Evolutionary conservation across 2,113 vertebrate species (phyloP), one percentile per base, ranked within the genome.

Genomic region (Crypturellus undulatus): DNA sequence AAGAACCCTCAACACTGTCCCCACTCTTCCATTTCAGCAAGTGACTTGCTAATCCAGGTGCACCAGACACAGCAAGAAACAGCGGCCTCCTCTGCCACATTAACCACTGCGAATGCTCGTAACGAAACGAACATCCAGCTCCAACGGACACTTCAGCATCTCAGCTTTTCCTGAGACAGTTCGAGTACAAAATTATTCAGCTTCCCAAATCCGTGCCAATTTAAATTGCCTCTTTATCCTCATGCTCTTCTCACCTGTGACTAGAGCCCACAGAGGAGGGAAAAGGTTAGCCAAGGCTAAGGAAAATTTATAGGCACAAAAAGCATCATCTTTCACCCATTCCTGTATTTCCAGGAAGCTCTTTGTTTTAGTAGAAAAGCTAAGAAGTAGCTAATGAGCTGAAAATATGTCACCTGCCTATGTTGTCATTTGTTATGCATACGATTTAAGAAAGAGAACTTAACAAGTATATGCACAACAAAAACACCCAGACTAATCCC

Each of bases 271-370:
- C 26, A 15, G 51, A 19, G 36, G 58, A 71, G 30, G 24, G n/a
- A 59, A 43, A n/a, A 65, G 58, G 18, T 1, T 13, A 6, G 36
- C 64, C 34, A 17, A 7, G 24, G 13, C n/a, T 84, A 34, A 4
- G 20, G n/a, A 42, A 24, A 9, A 9, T 34, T 21, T 12, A 11
- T 2, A 24, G 47, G 20, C 24, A 25, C 7, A 20, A 20, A 43
- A 8, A 16, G 9, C 0, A 0, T 3, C 6, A 4, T 3, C 34
- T 32, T 68, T 9, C 4, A 4, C 4, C 22, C 4, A 24, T 0
- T 6, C 9, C 3, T 1, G 0, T 2, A 3, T 3, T 13, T 30
- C 64, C 38, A 14, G 19, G 56, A 3, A 6, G 9, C 28, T 54
- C 49, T 28, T 12, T 10, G 14, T 9, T 2, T 36, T 7, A 28